phyloP scores from a whole-genome alignment of 2,797 vertebrate species.

The Cynodonichthys magdalenae region DNA sequence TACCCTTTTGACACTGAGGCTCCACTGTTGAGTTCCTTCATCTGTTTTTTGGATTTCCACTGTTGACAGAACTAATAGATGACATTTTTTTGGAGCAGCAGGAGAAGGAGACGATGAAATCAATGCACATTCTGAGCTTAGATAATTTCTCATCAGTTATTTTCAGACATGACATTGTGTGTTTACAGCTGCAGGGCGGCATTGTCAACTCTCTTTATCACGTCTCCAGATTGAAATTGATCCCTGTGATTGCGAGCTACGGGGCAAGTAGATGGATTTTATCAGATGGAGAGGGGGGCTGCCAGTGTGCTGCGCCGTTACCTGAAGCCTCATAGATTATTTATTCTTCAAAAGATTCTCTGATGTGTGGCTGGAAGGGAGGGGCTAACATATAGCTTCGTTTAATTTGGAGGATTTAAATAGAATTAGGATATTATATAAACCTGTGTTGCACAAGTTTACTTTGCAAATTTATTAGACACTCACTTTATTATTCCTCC shows the following conservation, averaged over 20 bases:
- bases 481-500: slow-evolving; percentile 45
- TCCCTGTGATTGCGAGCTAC: slow-evolving; percentile 75
- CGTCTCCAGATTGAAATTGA: slow-evolving; percentile 82
- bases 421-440: slow-evolving; percentile 32
- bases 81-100: slow-evolving; percentile 36
- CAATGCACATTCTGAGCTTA: slow-evolving; percentile 67
- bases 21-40: slow-evolving; percentile 24
- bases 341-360: slow-evolving; percentile 73
- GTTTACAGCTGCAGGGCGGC: slow-evolving; percentile 70
- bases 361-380: slow-evolving; percentile 61
- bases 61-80: slow-evolving; percentile 22
- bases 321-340: slow-evolving; percentile 70
- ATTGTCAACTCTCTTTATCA: slow-evolving; percentile 79
- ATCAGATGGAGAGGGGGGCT: slow-evolving; percentile 73
- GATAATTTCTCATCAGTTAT: slow-evolving; percentile 71
- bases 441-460: slow-evolving; percentile 28
- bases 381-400: slow-evolving; percentile 44
- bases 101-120: slow-evolving; percentile 51
- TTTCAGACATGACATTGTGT: slow-evolving; percentile 75
- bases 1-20: slow-evolving; percentile 16
- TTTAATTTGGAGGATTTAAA: slow-evolving; percentile 54
- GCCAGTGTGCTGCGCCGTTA: slow-evolving; percentile 66
- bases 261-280: slow-evolving; percentile 73
- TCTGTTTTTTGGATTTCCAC: not conserved
- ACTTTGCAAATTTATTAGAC: slow-evolving; percentile 51